Evolutionary conservation across 2,888 invertebrate genomes (phyloP).

Genomic region (Heteromyza rotundicornis): DNA sequence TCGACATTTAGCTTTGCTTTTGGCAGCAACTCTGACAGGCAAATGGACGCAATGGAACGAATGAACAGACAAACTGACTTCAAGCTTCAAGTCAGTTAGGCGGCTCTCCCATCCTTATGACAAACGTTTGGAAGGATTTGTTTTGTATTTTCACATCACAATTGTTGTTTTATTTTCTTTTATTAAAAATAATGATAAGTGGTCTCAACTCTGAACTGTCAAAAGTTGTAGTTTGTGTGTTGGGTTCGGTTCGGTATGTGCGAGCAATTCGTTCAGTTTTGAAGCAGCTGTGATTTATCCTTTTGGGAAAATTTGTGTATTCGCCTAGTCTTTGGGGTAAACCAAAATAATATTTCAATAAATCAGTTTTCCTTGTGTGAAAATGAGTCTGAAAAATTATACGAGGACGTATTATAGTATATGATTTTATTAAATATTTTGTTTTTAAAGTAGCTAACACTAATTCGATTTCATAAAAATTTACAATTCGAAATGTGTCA

Average conservation of each 20-base stretch:
- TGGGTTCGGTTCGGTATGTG: neutral
- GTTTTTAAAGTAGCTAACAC: too few relatives aligned
- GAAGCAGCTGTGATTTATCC: slow-evolving; percentile 17
- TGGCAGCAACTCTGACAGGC: slow-evolving; percentile 3
- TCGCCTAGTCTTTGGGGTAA: neutral
- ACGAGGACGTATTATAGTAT: too few relatives aligned
- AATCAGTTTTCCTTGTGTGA: slow-evolving; percentile 14
- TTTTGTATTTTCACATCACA: neutral
- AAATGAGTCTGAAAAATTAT: neutral
- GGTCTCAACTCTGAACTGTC: slow-evolving; percentile 7
- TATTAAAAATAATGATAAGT: slow-evolving; percentile 12
- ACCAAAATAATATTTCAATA: slow-evolving; percentile 3
- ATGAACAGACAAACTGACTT: neutral
- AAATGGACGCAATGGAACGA: neutral
- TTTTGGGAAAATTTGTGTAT: slow-evolving; percentile 6
- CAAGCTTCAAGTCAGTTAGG: neutral
- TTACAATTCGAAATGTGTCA: too few relatives aligned
- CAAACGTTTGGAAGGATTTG: neutral
- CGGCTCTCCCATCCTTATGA: neutral
- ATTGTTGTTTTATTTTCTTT: neutral
- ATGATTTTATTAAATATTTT: too few relatives aligned
- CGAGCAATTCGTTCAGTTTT: slow-evolving; percentile 5
- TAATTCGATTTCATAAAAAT: too few relatives aligned
- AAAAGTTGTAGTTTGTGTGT: neutral
- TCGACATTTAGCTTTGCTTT: slow-evolving; percentile 16